Conservation (phyloP, 1,140 invertebrate genomes). For the Drosophila albomicans region DNA sequence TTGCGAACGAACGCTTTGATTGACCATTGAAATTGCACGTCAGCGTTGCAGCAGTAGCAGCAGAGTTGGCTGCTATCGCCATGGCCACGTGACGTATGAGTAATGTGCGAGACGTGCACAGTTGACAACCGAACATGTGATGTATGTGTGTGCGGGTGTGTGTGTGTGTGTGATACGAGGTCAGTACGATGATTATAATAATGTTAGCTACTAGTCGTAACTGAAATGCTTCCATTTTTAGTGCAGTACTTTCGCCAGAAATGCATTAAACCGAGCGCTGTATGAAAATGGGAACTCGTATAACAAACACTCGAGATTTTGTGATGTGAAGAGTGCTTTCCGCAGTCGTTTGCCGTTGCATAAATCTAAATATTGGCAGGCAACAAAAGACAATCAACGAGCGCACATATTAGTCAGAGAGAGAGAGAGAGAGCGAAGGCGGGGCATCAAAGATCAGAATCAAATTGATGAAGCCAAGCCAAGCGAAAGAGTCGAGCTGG, state of each 20-base stretch:
- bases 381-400: constrained; percentile 37
- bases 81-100: constrained; percentile 69
- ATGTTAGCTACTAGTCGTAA: not conserved
- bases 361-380: constrained; percentile 36
- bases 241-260: not conserved
- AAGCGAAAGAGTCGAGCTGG: constrained; percentile 28
- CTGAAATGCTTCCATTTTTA: not conserved
- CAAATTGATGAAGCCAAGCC: constrained; percentile 35
- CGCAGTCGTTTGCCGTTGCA: constrained; percentile 27
- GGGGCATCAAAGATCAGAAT: constrained; percentile 45
- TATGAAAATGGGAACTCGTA: not conserved
- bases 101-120: constrained; percentile 65
- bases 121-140: constrained; percentile 40
- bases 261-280: not conserved
- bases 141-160: no score
- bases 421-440: no score
- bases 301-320: not conserved
- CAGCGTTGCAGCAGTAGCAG: constrained; percentile 41
- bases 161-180: constrained; percentile 11
- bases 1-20: constrained; percentile 67
- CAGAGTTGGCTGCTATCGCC: constrained; percentile 5
- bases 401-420: no score
- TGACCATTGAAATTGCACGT: constrained; percentile 81
- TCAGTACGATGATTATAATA: constrained; percentile 5
- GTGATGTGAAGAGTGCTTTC: not conserved